Evolutionary conservation across 2,113 vertebrate genomes (phyloP), one percentile per base, ranked within the genome.

Genomic region (Chaetorhynchus papuensis): DNA sequence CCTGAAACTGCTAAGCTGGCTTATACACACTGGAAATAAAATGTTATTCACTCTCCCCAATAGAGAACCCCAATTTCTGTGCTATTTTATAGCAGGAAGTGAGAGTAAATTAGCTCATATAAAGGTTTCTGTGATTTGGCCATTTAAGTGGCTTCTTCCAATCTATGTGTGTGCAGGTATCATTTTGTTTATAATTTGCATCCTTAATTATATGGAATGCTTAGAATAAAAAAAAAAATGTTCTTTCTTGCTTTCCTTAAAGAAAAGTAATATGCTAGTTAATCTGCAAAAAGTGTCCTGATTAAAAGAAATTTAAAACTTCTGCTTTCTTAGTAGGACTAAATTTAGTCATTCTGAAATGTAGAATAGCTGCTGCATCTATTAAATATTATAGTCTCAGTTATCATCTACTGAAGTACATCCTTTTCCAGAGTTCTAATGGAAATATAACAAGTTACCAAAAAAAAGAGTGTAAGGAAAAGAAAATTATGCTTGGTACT

Each of bases 321-420:
- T 93, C 76, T 91, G 11, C 52, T 44, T 87, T 80, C 56, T 76
- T 49, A 28, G 47, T 33, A 70, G 54, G 33, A 66, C 71, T 88
- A 87, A 92, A 87, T 95, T 72, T 74, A 91, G 68, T 80, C 68
- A 80, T 83, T 91, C 76, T 63, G 79, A 77, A 90, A 88, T 47
- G 41, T 27, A 75, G 76, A 93, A 57, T 66, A 86, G 75, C 59
- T 90, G 6, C 66, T 95, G 92, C 54, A 65, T 88, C 69, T 89
- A 22, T 87, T 91, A 77, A 85, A 76, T 70, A 77, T 65, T 53
- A 41, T 72, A 69, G 53, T 63, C 71, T 74, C 26, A 3, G 75
- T 81, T 96, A 91, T 93, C 90, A 83, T 70, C 60, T 45, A 81
- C 87, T 53, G 56, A 86, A 94, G 54, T 70, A 60, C 49, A 47